Evolutionary conservation across 2,797 vertebrate species (phyloP).

Genomic region (Helostoma temminkii): DNA sequence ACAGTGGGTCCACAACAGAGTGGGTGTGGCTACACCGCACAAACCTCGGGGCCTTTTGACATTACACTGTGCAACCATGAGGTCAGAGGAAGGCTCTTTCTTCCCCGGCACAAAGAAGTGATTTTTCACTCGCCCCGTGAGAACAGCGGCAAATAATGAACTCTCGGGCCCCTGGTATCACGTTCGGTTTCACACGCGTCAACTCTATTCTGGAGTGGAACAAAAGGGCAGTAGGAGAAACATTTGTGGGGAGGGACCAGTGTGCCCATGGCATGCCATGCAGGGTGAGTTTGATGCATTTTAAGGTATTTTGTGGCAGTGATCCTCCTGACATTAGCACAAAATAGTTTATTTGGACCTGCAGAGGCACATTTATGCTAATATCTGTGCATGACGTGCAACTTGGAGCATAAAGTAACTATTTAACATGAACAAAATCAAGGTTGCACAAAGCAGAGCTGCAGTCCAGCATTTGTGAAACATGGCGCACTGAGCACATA

Average conservation of each 20-base stretch:
- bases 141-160: conserved; percentile 79
- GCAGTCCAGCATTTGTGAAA: too few species aligned
- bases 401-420: background rate
- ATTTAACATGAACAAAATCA: background rate
- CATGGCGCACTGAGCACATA: background rate
- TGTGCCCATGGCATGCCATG: conserved; percentile 50
- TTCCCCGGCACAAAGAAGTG: conserved; percentile 72
- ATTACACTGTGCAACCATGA: conserved; percentile 77
- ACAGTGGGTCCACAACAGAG: conserved; percentile 67
- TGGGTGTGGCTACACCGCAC: conserved; percentile 73
- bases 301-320: conserved; percentile 33
- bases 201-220: conserved; percentile 76
- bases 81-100: conserved; percentile 81
- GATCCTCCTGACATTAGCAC: conserved; percentile 13
- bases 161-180: conserved; percentile 70
- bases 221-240: conserved; percentile 77
- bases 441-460: background rate
- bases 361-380: background rate
- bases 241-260: conserved; percentile 70
- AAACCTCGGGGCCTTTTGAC: conserved; percentile 79
- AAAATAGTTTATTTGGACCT: conserved; percentile 7
- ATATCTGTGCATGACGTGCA: too few species aligned
- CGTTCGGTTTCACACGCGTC: conserved; percentile 77
- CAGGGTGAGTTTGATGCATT: conserved; percentile 45
- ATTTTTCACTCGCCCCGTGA: conserved; percentile 80